phyloP scores from a whole-genome alignment of 2,113 vertebrate genomes.

The Fukomys damarensis region DNA sequence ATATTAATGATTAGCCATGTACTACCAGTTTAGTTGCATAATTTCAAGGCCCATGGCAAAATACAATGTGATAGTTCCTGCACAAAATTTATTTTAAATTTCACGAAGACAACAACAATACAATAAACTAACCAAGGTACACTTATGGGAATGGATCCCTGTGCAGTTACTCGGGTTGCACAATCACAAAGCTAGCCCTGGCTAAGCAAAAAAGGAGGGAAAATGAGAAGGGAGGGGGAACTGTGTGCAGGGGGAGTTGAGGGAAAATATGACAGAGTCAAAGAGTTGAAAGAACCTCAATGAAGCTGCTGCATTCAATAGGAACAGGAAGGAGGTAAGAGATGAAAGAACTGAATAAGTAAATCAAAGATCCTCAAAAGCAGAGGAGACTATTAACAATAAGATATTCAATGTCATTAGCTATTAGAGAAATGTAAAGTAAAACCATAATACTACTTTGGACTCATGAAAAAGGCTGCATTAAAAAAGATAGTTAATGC shows the following conservation, averaged over 20 bases:
- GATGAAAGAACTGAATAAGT: background rate
- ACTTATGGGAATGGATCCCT: fast-evolving
- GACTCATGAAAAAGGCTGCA: background rate
- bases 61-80: background rate
- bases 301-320: background rate
- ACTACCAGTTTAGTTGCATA: background rate
- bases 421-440: background rate
- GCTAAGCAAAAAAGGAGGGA: fast-evolving
- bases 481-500: background rate
- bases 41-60: background rate
- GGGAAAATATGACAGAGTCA: background rate
- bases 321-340: background rate
- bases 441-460: background rate
- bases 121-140: background rate
- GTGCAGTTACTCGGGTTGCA: fast-evolving
- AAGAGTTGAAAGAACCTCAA: background rate
- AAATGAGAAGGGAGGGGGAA: background rate
- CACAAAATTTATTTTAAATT: background rate
- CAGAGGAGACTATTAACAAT: background rate
- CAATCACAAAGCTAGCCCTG: background rate
- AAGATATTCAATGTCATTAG: background rate
- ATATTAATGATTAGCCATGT: background rate
- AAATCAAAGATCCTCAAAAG: background rate
- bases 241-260: background rate
- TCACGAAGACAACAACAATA: background rate